Conservation (phyloP, 2,797 vertebrate species). For the Gastrophryne carolinensis region DNA sequence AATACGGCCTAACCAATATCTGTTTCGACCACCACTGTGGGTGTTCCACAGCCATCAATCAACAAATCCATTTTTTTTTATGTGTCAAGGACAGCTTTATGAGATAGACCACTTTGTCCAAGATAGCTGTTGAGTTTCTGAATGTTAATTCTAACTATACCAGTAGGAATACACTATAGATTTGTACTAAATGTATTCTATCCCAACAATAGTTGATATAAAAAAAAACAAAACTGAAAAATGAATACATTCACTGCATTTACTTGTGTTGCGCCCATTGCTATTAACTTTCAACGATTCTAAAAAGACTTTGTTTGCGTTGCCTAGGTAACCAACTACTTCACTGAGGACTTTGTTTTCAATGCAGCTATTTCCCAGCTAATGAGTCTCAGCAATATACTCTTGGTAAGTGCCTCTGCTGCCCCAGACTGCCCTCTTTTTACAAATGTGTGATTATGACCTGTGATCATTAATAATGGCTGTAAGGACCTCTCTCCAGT, state of each 20-base stretch:
- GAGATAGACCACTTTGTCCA: no score
- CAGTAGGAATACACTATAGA: no score
- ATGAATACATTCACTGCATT: no score
- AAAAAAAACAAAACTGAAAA: no score
- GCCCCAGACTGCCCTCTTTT: slow-evolving; percentile 17
- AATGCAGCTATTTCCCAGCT: slow-evolving; percentile 87
- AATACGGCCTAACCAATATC: no score
- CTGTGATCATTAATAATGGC: slow-evolving; percentile 26
- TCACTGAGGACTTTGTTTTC: slow-evolving; percentile 87
- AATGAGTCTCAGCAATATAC: slow-evolving; percentile 86
- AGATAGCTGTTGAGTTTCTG: no score
- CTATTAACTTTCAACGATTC: slow-evolving; percentile 19
- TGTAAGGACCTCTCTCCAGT: slow-evolving; percentile 17
- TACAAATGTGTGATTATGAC: slow-evolving; percentile 29
- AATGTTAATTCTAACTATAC: no score
- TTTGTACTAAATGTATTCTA: no score
- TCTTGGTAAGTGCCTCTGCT: slow-evolving; percentile 74
- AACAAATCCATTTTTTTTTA: no score
- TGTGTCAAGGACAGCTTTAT: no score
- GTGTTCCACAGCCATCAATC: no score
- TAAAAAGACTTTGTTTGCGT: slow-evolving; percentile 46
- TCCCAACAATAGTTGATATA: not conserved
- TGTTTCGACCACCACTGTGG: no score
- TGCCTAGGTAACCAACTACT: slow-evolving; percentile 81
- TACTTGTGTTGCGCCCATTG: slow-evolving; percentile 13